These are phyloP conservation scores for Holothuria glaberrima DNA, from an alignment of 35 echinoderm and acorn worm species.

Conservation along the genomic window DNA sequence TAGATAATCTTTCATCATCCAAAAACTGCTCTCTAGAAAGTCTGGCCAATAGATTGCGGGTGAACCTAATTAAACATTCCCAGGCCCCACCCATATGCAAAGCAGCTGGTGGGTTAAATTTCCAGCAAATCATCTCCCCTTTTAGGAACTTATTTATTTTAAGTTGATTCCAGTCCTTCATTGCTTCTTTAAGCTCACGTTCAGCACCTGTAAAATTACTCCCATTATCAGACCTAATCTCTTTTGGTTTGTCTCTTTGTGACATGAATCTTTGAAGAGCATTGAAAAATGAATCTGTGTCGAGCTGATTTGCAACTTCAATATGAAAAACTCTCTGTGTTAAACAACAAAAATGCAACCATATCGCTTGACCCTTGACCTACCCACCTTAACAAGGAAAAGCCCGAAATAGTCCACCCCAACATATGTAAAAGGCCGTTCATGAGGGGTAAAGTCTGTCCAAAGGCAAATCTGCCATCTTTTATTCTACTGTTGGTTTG, in stretches of 20 bases:
- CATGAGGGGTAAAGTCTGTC: no score
- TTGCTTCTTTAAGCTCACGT: no score
- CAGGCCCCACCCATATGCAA: no score
- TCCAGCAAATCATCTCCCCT: slow-evolving; percentile 6
- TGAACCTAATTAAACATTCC: no score
- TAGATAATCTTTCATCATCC: no score
- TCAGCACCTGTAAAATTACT: not conserved
- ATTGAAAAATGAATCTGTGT: not conserved
- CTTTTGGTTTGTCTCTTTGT: not conserved
- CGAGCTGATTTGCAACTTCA: not conserved
- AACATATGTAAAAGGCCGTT: no score
- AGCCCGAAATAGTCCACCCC: no score
- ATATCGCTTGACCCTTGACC: not conserved
- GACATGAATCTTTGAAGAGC: not conserved
- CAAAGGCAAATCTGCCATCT: no score
- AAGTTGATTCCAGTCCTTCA: not conserved
- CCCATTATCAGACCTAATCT: slow-evolving; percentile 6
- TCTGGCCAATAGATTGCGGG: no score
- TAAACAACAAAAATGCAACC: not conserved
- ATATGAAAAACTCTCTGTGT: not conserved
- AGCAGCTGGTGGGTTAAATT: slow-evolving; percentile 16
- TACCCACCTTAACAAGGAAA: no score
- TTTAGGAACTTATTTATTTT: not conserved
- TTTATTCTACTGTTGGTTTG: no score
- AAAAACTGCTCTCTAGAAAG: no score